A percentile compares a stretch with the other conserved stretches of the same genome.
Conservation (phyloP, 1,140 invertebrate genomes). For the Tachypleus tridentatus region DNA sequence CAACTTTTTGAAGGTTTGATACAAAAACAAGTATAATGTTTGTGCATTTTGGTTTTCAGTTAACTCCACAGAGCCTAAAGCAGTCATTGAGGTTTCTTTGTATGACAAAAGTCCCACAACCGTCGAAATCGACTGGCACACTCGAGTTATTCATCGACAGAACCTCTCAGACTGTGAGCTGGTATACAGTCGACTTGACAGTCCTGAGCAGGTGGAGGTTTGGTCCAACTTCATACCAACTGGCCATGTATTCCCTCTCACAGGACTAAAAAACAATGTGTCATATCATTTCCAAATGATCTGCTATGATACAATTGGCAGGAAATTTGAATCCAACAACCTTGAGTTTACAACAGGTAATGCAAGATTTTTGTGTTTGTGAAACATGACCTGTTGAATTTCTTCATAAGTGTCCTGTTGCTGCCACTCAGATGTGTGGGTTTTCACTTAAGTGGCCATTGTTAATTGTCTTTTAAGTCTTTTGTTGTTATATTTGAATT, state of each 20-base stretch:
- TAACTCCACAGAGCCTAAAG: too few species aligned
- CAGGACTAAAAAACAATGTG: conserved; percentile 17
- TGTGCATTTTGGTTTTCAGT: too few species aligned
- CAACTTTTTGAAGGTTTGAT: too few species aligned
- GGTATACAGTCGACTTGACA: conserved; percentile 20
- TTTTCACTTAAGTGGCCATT: too few species aligned
- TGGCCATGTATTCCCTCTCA: conserved; percentile 16
- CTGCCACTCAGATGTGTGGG: too few species aligned
- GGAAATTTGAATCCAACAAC: conserved; percentile 19
- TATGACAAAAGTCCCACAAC: conserved; percentile 15
- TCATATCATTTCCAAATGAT: conserved; percentile 25
- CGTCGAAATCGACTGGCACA: conserved; percentile 23
- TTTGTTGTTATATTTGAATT: too few species aligned
- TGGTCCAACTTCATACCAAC: conserved; percentile 12
- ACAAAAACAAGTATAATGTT: too few species aligned
- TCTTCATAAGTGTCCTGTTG: too few species aligned
- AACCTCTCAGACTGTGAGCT: conserved; percentile 15
- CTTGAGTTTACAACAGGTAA: conserved; percentile 24
- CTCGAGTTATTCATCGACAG: conserved; percentile 6
- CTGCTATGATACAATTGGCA: conserved; percentile 16
- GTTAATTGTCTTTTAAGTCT: too few species aligned
- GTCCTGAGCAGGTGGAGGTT: conserved; percentile 16
- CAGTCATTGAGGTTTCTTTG: conserved; percentile 9
- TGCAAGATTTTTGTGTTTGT: too few species aligned
- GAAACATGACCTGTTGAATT: too few species aligned